phyloP scores from a whole-genome alignment of 2,113 vertebrate genomes.

The Cercocebus atys region DNA sequence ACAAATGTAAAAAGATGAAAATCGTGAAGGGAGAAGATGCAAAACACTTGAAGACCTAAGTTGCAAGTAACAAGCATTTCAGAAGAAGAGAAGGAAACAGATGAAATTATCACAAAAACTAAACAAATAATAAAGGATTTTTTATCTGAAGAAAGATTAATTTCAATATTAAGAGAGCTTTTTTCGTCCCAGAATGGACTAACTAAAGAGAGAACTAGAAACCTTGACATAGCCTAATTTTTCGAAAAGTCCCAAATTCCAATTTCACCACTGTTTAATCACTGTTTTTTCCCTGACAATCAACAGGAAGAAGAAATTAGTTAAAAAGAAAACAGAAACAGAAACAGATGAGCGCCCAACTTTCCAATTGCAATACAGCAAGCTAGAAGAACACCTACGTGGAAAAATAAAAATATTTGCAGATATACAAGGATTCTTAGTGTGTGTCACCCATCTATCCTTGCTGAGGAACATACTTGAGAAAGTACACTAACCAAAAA shows the following conservation, averaged over 20 bases:
- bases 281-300: background rate
- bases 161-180: background rate
- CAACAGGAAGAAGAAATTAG: background rate
- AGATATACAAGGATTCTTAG: background rate
- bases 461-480: background rate
- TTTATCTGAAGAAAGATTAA: background rate
- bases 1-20: background rate
- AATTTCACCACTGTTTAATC: background rate
- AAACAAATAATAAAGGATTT: background rate
- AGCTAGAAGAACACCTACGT: background rate
- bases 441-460: background rate
- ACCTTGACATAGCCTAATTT: background rate
- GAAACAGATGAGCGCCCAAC: background rate
- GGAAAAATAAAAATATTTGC: background rate
- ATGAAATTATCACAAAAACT: background rate
- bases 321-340: background rate
- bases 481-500: background rate
- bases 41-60: background rate
- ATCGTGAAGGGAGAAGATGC: background rate
- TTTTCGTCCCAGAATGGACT: background rate
- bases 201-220: background rate
- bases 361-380: background rate
- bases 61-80: background rate
- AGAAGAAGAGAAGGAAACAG: background rate
- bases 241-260: background rate